A percentile compares a stretch with the other conserved stretches of the same genome.
Conservation (phyloP, 2,888 invertebrate species). For the Tenthredo notha region DNA sequence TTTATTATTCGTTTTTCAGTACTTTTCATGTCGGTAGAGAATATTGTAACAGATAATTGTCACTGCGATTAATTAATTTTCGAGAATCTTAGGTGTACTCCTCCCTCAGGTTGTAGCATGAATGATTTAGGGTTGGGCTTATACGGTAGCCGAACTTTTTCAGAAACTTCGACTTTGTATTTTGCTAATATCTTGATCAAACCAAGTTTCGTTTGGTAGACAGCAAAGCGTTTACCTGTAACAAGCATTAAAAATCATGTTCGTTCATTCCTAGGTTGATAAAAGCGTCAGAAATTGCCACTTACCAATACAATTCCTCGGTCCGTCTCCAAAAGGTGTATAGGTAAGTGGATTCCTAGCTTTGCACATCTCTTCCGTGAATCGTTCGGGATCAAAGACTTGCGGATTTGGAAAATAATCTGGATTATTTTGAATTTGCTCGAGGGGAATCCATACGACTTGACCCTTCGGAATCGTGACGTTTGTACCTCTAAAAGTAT, state of each 20-base stretch:
- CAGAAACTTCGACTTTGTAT: constrained; percentile 71
- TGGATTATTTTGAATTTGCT: constrained; percentile 65
- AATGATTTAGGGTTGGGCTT: constrained; percentile 61
- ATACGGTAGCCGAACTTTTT: constrained; percentile 69
- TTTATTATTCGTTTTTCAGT: background rate
- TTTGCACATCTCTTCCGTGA: constrained; percentile 62
- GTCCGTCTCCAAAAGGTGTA: constrained; percentile 73
- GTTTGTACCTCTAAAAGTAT: constrained; percentile 66
- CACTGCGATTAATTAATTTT: background rate
- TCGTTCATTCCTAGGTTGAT: background rate
- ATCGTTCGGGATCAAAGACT: constrained; percentile 69
- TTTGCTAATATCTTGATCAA: constrained; percentile 71
- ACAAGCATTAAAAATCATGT: background rate
- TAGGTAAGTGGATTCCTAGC: constrained; percentile 65
- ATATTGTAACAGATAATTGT: background rate
- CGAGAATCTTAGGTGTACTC: constrained; percentile 68
- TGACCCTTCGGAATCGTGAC: constrained; percentile 63
- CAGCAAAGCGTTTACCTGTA: constrained; percentile 69
- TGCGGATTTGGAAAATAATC: constrained; percentile 67
- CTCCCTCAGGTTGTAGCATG: constrained; percentile 66
- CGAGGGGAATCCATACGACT: constrained; percentile 62
- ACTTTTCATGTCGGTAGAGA: background rate
- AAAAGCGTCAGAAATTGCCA: background rate
- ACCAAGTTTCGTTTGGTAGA: constrained; percentile 75
- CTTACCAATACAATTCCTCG: constrained; percentile 71